Base-by-base conservation (phyloP, 2,113 vertebrate genomes). In the Meles meles region DNA sequence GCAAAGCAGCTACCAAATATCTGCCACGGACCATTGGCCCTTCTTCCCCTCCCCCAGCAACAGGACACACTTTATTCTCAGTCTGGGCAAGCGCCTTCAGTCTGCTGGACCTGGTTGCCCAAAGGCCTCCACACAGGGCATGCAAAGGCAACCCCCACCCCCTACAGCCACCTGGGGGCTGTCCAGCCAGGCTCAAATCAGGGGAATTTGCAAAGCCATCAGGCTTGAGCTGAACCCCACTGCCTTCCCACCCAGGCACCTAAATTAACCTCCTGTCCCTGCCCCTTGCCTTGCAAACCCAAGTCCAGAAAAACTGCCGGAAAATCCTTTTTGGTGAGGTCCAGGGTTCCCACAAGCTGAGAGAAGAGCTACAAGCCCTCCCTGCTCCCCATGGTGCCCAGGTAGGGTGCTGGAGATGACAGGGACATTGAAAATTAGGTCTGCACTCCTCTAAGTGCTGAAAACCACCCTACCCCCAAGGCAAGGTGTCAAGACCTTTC, bases 61-160 rank as follows among this genome's bases (percentile, higher is more conserved):
- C 90, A 97, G 97, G 96, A 94, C 88, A 82, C 94, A 97, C 87
- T 97, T 96, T 96, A 98, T 98, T 98, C 95, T 97, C 93, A 94
- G 88, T 88, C 90, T 97, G 96, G 97, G 96, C 95, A 93, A 97
- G 81, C 37, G 67, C 81, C 72, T 96, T 97, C 87, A 10, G 52
- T 55, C 67, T 2, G 23, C 83, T 84, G 92, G 96, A 90, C 93
- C 71, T 14, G 37, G 61, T 31, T 44, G 86, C 74, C 92, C 87
- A 31, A 79, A 95, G 90, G 93, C 88, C 88, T 96, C 81, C 59
- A 11, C 67, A 39, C n/a, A 42, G 79, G 8, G 81, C 91, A 88
- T 77, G 57, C 8, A 21, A 74, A 81, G 79, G 59, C 95, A 93
- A 80, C 25, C 34, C 71, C 79, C 39, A 47, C 6, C 55, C 23